phyloP scores from a whole-genome alignment of 2,888 invertebrate genomes.

The Mantis religiosa region DNA sequence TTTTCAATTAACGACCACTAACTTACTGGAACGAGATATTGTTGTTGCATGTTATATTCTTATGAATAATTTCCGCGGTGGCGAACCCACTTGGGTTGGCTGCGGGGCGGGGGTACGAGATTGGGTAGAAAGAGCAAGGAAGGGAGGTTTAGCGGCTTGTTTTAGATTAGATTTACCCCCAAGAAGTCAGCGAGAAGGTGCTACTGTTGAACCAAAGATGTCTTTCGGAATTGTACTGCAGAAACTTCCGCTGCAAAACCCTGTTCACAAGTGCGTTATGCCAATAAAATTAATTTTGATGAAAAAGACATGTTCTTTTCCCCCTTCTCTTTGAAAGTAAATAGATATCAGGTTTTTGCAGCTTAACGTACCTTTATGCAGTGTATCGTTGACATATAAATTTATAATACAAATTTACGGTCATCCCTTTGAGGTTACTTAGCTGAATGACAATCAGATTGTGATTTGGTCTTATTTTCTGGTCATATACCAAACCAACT shows the following conservation, averaged over 20 bases:
- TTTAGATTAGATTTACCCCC: constrained; percentile 16
- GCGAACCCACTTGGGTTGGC: constrained; percentile 4
- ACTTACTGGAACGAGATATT: constrained; percentile 9
- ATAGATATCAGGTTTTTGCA: too few relatives aligned
- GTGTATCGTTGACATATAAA: too few relatives aligned
- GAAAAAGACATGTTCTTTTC: neutral
- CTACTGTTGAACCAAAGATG: neutral
- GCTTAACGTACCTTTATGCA: too few relatives aligned
- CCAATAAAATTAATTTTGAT: neutral
- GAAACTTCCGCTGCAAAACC: neutral
- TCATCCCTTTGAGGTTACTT: too few relatives aligned
- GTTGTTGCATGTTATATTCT: neutral
- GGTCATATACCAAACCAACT: too few relatives aligned
- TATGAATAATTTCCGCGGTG: constrained; percentile 13
- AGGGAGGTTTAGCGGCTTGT: constrained; percentile 13
- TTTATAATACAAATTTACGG: too few relatives aligned
- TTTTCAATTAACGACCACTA: constrained; percentile 23
- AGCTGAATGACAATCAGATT: too few relatives aligned
- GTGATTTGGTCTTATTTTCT: too few relatives aligned
- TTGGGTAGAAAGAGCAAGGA: neutral
- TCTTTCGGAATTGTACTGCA: constrained; percentile 2
- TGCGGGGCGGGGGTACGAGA: neutral
- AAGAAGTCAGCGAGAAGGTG: constrained; percentile 14
- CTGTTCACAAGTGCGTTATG: neutral
- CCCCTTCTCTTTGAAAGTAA: too few relatives aligned